These are phyloP conservation scores for Netelia inedita DNA, from an alignment of 2,888 invertebrate genomes.

Conservation along the genomic window DNA sequence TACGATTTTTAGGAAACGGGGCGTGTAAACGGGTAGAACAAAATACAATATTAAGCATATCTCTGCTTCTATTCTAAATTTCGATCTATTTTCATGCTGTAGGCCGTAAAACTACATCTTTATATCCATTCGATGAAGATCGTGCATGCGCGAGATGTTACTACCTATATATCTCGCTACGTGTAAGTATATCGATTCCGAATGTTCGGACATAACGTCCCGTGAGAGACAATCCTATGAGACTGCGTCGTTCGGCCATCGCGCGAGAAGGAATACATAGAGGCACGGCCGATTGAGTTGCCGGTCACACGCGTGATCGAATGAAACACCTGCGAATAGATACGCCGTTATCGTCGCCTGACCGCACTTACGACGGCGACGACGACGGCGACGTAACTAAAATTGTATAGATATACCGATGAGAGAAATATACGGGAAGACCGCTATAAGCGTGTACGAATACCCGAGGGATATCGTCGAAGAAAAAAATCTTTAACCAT, in stretches of 20 bases:
- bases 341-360: neutral
- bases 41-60: too few species aligned
- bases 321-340: conserved; percentile 53
- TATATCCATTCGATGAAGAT: too few species aligned
- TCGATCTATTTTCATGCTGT: too few species aligned
- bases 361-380: conserved; percentile 4
- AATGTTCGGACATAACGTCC: conserved; percentile 36
- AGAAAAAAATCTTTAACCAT: conserved; percentile 41
- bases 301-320: conserved; percentile 57
- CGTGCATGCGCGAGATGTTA: too few species aligned
- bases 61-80: too few species aligned
- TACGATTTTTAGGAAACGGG: too few species aligned
- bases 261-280: conserved; percentile 43
- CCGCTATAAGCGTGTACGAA: neutral
- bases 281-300: conserved; percentile 55
- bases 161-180: neutral
- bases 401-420: neutral
- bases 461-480: conserved; percentile 40
- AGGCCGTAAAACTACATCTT: too few species aligned
- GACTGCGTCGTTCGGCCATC: conserved; percentile 43
- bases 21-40: too few species aligned
- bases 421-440: conserved; percentile 33
- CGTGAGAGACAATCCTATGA: conserved; percentile 19
- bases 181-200: conserved; percentile 43
- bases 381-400: conserved; percentile 5